Evolutionary conservation across 2,113 vertebrate genomes (phyloP).

Genomic region (Corythaixoides concolor): DNA sequence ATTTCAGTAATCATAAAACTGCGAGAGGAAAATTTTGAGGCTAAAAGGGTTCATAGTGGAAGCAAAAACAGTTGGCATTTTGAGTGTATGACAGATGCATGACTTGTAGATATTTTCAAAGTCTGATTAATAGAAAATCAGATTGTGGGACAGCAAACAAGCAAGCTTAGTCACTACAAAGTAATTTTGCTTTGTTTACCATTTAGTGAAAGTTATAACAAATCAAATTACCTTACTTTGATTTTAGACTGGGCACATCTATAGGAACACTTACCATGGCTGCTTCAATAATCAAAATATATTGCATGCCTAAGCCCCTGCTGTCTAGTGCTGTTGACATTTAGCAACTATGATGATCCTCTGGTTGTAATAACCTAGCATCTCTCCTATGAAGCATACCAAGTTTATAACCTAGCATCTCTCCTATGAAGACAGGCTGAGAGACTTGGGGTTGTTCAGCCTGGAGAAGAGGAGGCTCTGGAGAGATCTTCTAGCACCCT

Average conservation of each 20-base stretch:
- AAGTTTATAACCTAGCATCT: too few relatives aligned
- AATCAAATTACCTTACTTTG: background rate
- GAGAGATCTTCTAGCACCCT: too few relatives aligned
- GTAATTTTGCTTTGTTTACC: background rate
- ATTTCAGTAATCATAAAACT: background rate
- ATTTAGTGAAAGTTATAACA: background rate
- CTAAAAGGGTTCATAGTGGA: background rate
- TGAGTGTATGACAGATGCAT: background rate
- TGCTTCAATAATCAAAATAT: background rate
- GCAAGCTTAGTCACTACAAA: background rate
- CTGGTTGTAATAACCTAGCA: background rate
- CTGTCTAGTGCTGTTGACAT: background rate
- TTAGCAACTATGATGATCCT: background rate
- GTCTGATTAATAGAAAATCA: background rate
- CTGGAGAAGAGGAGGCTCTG: too few relatives aligned
- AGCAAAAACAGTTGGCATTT: background rate
- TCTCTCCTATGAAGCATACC: too few relatives aligned
- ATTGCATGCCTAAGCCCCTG: background rate
- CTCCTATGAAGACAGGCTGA: too few relatives aligned
- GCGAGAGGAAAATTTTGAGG: background rate
- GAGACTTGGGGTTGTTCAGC: too few relatives aligned
- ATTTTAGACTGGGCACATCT: background rate
- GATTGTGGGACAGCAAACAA: background rate
- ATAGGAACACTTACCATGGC: background rate
- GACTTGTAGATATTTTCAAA: background rate